These are phyloP conservation scores for Smithornis capensis DNA, from an alignment of 2,113 vertebrate species.

Conservation along the genomic window DNA sequence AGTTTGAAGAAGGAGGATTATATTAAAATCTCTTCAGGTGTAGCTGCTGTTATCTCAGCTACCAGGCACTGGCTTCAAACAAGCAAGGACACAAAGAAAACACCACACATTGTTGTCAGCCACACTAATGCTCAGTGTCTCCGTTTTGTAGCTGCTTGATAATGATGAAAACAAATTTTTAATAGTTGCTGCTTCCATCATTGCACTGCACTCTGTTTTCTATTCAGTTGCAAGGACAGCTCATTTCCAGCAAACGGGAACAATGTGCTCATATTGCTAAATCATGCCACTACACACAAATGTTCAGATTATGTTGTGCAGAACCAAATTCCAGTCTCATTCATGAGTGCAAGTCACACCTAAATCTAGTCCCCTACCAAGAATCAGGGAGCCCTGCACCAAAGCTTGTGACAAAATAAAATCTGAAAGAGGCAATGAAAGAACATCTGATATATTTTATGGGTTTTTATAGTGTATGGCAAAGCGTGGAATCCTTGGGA, in stretches of 20 bases:
- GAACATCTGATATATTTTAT: not conserved
- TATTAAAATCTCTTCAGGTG: not conserved
- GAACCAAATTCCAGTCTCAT: slow-evolving; percentile 55
- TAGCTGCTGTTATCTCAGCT: not conserved
- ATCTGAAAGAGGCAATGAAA: not conserved
- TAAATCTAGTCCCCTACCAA: not conserved
- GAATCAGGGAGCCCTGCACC: not conserved
- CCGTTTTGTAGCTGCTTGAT: slow-evolving; percentile 31
- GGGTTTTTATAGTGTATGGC: not conserved
- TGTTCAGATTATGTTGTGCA: slow-evolving; percentile 41
- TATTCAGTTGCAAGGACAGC: slow-evolving; percentile 58
- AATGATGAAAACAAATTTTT: slow-evolving; percentile 41
- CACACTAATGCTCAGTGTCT: not conserved
- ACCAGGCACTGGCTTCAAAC: not conserved
- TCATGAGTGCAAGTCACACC: not conserved
- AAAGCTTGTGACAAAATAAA: not conserved
- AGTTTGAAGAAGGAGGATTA: not conserved
- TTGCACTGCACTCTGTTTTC: slow-evolving; percentile 20
- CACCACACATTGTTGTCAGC: not conserved
- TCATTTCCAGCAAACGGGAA: slow-evolving; percentile 42
- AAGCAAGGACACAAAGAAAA: not conserved
- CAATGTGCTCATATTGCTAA: slow-evolving; percentile 57
- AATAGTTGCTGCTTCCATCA: slow-evolving; percentile 39
- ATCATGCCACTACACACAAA: slow-evolving; percentile 45
- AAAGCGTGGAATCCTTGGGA: not conserved